Conservation (phyloP, 2,113 vertebrate species). For the Ochotona princeps region DNA sequence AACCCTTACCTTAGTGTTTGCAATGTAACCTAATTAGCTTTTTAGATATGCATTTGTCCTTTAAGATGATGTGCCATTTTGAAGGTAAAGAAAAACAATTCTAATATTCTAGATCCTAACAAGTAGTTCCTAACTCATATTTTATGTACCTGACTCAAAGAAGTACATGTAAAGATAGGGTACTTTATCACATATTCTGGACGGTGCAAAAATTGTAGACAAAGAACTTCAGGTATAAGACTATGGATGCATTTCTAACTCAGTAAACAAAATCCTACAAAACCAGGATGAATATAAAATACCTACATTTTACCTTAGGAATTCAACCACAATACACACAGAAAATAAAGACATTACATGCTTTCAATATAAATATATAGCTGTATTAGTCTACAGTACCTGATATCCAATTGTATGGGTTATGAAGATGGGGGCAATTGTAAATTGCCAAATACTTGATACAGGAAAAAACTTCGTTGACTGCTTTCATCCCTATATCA, state of each 20-base stretch:
- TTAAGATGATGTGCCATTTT: conserved; percentile 41
- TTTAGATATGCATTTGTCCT: conserved; percentile 19
- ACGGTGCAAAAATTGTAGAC: not conserved
- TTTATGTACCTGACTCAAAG: not conserved
- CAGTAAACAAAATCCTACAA: conserved; percentile 21
- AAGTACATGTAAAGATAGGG: not conserved
- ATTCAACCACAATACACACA: conserved; percentile 11
- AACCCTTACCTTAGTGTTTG: not conserved
- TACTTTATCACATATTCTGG: not conserved
- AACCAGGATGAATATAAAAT: conserved; percentile 19
- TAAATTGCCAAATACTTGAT: conserved; percentile 99
- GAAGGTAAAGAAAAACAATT: conserved; percentile 20
- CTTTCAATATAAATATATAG: not conserved
- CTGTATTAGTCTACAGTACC: conserved; percentile 81
- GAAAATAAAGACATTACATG: conserved; percentile 1
- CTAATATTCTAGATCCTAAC: not conserved
- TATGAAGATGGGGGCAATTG: conserved; percentile 99
- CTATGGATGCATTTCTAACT: conserved; percentile 6
- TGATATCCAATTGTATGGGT: conserved; percentile 96
- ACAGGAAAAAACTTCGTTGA: conserved; percentile 98
- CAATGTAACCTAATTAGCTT: not conserved
- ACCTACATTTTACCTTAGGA: not conserved
- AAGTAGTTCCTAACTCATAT: not conserved
- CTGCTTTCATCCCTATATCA: conserved; percentile 98
- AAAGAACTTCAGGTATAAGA: conserved; percentile 35